These are phyloP conservation scores for Proterorhinus semilunaris DNA, from an alignment of 2,113 vertebrate species.

Conservation along the genomic window DNA sequence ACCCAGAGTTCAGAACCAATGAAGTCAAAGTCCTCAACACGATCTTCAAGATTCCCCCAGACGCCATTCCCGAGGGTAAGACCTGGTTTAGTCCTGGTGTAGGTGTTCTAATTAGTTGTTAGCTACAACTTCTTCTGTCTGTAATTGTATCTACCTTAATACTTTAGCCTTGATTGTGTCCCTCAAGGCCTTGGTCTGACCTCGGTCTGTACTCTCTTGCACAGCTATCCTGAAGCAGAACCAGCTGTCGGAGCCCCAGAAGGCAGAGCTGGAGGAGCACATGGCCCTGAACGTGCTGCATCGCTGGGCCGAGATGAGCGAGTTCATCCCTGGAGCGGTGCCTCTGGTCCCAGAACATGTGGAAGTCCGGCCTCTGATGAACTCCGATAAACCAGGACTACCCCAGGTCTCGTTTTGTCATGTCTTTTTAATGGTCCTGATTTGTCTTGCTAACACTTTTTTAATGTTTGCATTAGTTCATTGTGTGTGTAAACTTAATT, in stretches of 20 bases:
- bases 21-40: conserved; percentile 92
- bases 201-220: neutral
- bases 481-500: too few species aligned
- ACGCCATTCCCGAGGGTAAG: conserved; percentile 84
- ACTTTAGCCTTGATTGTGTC: neutral
- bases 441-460: too few species aligned
- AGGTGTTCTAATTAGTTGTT: neutral
- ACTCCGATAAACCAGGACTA: conserved; percentile 80
- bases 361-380: conserved; percentile 84
- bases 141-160: too few species aligned
- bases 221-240: conserved; percentile 76
- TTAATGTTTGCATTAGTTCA: too few species aligned
- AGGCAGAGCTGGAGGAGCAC: conserved; percentile 80
- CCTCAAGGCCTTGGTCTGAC: neutral
- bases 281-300: conserved; percentile 85
- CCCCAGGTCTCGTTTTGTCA: conserved; percentile 77
- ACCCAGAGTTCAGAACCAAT: conserved; percentile 81
- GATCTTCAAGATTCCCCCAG: conserved; percentile 86
- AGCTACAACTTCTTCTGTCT: too few species aligned
- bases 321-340: conserved; percentile 74
- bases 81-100: neutral
- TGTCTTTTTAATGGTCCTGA: too few species aligned
- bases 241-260: conserved; percentile 64
- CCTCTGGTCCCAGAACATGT: conserved; percentile 89
- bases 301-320: conserved; percentile 89